Evolutionary conservation across 1,140 invertebrate genomes (phyloP).

Genomic region (Muscidifurax raptorellus): DNA sequence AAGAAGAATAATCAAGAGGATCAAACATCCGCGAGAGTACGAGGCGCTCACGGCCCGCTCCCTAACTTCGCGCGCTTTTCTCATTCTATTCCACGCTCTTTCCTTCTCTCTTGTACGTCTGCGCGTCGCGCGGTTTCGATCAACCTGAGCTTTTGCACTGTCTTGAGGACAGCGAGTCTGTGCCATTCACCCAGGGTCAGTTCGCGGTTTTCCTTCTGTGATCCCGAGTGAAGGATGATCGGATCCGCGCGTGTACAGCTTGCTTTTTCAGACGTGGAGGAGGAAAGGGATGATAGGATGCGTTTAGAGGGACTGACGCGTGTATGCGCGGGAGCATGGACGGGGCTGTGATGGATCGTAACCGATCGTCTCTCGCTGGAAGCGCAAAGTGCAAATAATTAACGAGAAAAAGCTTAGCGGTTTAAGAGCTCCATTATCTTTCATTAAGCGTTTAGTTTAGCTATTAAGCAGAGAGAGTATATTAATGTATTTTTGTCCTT

Average conservation of each 20-base stretch:
- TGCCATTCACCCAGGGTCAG: conserved; percentile 26
- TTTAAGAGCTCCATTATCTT: conserved; percentile 33
- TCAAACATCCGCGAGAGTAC: neutral
- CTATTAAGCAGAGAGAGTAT: conserved; percentile 37
- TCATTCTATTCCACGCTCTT: conserved; percentile 52
- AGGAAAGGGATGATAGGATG: neutral
- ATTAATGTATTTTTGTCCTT: conserved; percentile 43
- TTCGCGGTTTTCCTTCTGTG: too few species aligned
- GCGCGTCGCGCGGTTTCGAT: neutral
- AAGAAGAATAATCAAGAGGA: conserved; percentile 2
- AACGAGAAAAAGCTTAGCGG: conserved; percentile 5
- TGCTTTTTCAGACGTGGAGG: neutral
- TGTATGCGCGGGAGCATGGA: neutral
- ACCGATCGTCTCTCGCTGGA: neutral
- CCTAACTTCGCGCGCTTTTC: neutral
- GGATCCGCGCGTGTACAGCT: neutral
- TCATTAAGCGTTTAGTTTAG: conserved; percentile 38
- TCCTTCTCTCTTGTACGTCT: conserved; percentile 51
- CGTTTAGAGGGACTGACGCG: neutral
- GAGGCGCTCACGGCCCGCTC: conserved; percentile 47
- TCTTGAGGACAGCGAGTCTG: neutral
- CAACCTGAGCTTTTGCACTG: neutral
- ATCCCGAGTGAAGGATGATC: neutral
- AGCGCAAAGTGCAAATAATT: conserved; percentile 41
- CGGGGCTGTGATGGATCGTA: neutral